Conservation (phyloP, 1,140 invertebrate genomes). For the Camponotus pennsylvanicus region DNA sequence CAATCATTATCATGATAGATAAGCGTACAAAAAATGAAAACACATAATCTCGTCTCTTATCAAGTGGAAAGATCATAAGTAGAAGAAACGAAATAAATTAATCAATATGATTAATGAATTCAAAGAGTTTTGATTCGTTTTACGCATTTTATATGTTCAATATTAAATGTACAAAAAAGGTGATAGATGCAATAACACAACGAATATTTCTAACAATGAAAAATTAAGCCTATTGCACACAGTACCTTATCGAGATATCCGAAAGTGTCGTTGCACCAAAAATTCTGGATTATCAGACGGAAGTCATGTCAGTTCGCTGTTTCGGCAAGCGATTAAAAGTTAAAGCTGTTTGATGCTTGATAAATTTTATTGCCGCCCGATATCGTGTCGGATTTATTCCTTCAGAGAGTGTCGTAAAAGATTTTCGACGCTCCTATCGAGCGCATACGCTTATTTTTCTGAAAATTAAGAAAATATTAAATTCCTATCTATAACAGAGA, state of each 20-base stretch:
- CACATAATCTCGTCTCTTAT: constrained; percentile 61
- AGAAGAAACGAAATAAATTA: constrained; percentile 39
- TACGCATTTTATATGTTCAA: neutral
- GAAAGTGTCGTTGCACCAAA: constrained; percentile 45
- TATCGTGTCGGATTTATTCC: constrained; percentile 43
- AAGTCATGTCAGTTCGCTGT: constrained; percentile 24
- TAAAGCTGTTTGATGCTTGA: constrained; percentile 61
- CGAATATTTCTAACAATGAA: constrained; percentile 5
- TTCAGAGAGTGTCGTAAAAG: constrained; percentile 44
- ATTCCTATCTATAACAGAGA: neutral
- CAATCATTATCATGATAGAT: constrained; percentile 37
- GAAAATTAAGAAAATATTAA: constrained; percentile 33
- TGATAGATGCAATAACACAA: neutral
- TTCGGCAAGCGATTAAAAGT: constrained; percentile 41
- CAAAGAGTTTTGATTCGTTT: neutral
- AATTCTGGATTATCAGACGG: constrained; percentile 62
- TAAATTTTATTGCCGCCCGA: constrained; percentile 56
- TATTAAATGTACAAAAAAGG: constrained; percentile 18
- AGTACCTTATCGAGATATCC: constrained; percentile 18
- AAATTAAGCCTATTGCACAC: neutral
- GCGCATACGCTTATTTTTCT: constrained; percentile 4
- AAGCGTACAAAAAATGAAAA: constrained; percentile 18
- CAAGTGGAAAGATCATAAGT: neutral
- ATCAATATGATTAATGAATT: constrained; percentile 59
- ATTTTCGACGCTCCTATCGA: constrained; percentile 23